Conservation (phyloP, 2,113 vertebrate genomes). For the Sisor rabdophorus region DNA sequence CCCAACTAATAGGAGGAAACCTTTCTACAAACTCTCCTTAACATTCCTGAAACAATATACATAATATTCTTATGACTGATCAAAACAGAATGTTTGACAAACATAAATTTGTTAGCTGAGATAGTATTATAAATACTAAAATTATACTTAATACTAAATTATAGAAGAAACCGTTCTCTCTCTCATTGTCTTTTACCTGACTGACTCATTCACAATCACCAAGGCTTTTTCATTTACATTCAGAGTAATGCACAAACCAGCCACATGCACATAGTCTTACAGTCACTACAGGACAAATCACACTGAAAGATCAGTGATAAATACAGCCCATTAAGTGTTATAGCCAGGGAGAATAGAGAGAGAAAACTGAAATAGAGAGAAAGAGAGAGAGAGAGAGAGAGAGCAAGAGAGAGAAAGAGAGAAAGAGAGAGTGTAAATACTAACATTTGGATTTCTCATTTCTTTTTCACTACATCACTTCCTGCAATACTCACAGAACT, state of each 20-base stretch:
- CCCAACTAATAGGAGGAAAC: too few species aligned
- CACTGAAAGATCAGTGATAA: constrained; percentile 48
- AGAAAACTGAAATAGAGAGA: constrained; percentile 1
- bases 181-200: background rate
- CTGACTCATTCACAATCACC: background rate
- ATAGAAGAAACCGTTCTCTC: background rate
- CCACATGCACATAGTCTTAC: constrained; percentile 4
- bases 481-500: background rate
- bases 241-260: constrained; percentile 13
- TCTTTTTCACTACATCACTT: background rate
- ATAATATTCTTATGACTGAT: too few species aligned
- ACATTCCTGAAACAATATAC: too few species aligned
- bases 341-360: background rate
- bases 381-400: constrained; percentile 12
- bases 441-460: constrained; percentile 1
- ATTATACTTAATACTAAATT: too few species aligned
- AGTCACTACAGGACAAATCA: constrained; percentile 21
- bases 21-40: too few species aligned
- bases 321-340: constrained; percentile 47
- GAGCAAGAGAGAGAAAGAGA: constrained; percentile 18
- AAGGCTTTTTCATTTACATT: constrained; percentile 7
- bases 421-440: background rate
- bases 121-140: too few species aligned
- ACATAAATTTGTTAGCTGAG: too few species aligned
- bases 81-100: too few species aligned